Conservation (phyloP, 2,797 vertebrate species). For the Chiroxiphia lanceolata region DNA sequence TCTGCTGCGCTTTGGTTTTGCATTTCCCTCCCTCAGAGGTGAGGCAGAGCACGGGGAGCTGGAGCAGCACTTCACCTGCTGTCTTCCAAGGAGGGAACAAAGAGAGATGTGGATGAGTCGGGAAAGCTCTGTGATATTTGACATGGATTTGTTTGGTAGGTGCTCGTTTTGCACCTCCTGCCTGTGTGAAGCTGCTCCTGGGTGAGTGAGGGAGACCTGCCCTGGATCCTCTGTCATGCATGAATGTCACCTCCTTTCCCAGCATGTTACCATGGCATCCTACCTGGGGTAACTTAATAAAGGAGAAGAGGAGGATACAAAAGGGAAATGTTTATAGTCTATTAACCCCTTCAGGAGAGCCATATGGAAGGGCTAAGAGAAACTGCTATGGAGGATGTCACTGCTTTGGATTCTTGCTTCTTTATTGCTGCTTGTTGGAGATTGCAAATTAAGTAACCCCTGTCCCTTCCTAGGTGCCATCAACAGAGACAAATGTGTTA, state of each 20-base stretch:
- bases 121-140: not conserved
- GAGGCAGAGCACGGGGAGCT: not conserved
- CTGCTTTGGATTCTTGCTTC: not conserved
- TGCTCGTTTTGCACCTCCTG: not conserved
- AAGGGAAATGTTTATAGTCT: not conserved
- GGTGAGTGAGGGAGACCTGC: not conserved
- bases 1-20: not conserved
- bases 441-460: not conserved
- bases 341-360: not conserved
- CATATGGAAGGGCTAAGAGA: not conserved
- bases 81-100: not conserved
- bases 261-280: not conserved
- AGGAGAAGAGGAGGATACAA: not conserved
- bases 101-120: accelerated
- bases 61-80: not conserved
- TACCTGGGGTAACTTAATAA: not conserved
- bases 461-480: not conserved
- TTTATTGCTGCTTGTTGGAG: not conserved
- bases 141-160: not conserved
- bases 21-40: not conserved
- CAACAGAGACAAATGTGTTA: not conserved
- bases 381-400: not conserved
- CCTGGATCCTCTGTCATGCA: not conserved
- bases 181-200: not conserved
- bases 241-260: not conserved